A percentile compares a stretch with the other conserved stretches of the same genome.
Evolutionary conservation across 2,888 invertebrate genomes (phyloP).

Genomic region (Acronicta alni): DNA sequence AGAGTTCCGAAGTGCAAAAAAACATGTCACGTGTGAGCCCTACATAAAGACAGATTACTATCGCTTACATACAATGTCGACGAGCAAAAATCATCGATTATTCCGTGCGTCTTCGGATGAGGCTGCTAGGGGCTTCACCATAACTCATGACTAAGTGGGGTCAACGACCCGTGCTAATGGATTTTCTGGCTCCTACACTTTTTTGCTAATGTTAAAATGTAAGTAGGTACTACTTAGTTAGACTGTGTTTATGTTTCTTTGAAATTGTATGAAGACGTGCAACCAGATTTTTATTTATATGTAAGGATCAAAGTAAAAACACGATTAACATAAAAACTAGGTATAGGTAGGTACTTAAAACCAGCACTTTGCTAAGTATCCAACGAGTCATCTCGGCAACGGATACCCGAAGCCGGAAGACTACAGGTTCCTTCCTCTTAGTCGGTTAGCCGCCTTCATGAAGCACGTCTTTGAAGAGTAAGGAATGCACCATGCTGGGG

Average conservation of each 20-base stretch:
- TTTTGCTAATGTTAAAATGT: constrained; percentile 53
- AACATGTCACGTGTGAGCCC: not conserved
- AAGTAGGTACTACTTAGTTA: constrained; percentile 36
- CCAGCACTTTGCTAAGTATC: no score
- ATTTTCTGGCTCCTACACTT: constrained; percentile 56
- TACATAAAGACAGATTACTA: not conserved
- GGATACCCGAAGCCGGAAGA: no score
- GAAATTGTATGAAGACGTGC: constrained; percentile 44
- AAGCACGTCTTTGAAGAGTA: no score
- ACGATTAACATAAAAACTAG: no score
- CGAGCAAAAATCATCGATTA: constrained; percentile 45
- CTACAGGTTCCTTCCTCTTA: no score
- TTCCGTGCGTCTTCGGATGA: constrained; percentile 33
- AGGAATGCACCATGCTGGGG: no score
- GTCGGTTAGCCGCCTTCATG: no score
- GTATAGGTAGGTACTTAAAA: no score
- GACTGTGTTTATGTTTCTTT: constrained; percentile 39
- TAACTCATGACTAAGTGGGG: constrained; percentile 55
- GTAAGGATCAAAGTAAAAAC: no score
- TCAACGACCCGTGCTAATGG: constrained; percentile 60
- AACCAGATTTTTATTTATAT: not conserved
- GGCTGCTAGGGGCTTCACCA: constrained; percentile 27
- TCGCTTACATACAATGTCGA: not conserved
- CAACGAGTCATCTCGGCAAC: no score
- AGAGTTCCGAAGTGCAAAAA: not conserved